phyloP scores from a whole-genome alignment of 1,140 invertebrate species.

The Thaumatotibia leucotreta region DNA sequence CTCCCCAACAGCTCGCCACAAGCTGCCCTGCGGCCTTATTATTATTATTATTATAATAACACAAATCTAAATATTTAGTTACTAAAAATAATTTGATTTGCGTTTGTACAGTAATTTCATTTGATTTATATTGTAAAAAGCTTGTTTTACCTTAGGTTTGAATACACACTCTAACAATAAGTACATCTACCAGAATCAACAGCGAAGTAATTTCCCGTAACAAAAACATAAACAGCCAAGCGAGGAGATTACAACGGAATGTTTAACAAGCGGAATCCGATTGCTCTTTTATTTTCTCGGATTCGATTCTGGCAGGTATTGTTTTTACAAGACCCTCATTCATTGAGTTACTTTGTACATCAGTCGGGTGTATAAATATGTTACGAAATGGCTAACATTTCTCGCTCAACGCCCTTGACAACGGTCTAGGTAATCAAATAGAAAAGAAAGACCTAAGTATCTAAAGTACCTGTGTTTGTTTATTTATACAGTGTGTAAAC shows the following conservation, averaged over 20 bases:
- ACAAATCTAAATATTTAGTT: too few species aligned
- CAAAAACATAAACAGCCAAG: neutral
- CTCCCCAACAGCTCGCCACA: too few species aligned
- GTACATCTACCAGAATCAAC: neutral
- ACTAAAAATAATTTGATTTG: too few species aligned
- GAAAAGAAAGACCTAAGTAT: neutral
- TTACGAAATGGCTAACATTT: neutral
- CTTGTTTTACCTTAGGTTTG: too few species aligned
- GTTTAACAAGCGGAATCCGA: conserved; percentile 6
- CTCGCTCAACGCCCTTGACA: neutral
- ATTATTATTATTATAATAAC: too few species aligned
- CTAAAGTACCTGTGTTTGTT: neutral
- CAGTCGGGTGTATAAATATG: neutral
- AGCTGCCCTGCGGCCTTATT: too few species aligned
- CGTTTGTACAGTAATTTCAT: too few species aligned
- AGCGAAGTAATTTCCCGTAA: conserved; percentile 2
- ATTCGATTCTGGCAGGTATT: neutral
- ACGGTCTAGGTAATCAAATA: neutral
- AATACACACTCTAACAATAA: neutral
- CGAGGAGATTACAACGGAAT: conserved; percentile 4
- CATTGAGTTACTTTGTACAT: conserved; percentile 1
- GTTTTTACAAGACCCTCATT: conserved; percentile 2
- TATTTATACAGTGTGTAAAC: neutral
- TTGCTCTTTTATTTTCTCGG: neutral
- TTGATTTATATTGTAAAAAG: too few species aligned